A percentile compares a stretch with the other conserved stretches of the same genome.
Conservation (phyloP, 2,113 vertebrate species). For the Sclerurus mexicanus region DNA sequence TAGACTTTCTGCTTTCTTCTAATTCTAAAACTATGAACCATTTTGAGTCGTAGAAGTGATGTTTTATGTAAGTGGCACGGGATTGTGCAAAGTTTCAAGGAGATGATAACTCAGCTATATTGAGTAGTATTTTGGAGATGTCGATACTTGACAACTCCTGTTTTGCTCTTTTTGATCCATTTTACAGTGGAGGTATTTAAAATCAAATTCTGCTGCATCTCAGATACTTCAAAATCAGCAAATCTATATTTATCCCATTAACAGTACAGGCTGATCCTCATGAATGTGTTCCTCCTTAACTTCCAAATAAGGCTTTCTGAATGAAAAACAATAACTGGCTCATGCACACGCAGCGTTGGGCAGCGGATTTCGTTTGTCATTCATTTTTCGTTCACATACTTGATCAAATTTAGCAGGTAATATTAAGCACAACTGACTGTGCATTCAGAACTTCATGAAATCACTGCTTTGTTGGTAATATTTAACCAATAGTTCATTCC, state of each 20-base stretch:
- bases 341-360: rapidly evolving
- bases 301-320: constrained; percentile 50
- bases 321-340: constrained; percentile 25
- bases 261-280: constrained; percentile 2
- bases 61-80: background rate
- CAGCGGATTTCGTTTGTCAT: background rate
- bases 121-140: background rate
- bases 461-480: background rate
- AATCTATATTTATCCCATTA: constrained; percentile 48
- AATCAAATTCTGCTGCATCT: background rate
- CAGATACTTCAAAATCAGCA: constrained; percentile 36
- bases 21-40: background rate
- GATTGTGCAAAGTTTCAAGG: background rate
- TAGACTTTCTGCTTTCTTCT: background rate
- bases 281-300: constrained; percentile 6
- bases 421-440: background rate
- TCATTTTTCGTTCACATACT: background rate
- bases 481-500: background rate
- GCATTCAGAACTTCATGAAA: background rate
- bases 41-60: background rate
- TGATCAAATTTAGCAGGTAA: background rate
- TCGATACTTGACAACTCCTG: background rate
- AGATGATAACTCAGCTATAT: background rate
- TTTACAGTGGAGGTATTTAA: background rate
- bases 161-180: background rate